Percentiles rank a stretch among this genome's conserved stretches.
phyloP scores from a whole-genome alignment of 2,113 vertebrate genomes.

The Lampris incognitus region DNA sequence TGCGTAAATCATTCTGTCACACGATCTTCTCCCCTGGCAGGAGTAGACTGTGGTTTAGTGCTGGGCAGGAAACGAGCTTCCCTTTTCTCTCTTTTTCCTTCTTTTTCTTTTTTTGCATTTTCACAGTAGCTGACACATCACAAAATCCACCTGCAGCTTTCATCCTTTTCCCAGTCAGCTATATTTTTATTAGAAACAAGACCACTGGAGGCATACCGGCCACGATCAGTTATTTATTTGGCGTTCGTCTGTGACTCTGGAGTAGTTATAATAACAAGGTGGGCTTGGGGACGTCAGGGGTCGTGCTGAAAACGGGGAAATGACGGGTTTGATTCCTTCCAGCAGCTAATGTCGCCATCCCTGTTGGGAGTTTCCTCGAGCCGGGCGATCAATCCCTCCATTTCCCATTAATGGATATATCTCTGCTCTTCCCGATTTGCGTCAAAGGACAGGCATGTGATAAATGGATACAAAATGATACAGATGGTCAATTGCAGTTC shows the following conservation, averaged over 20 bases:
- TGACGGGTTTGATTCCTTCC: background rate
- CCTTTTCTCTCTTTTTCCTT: no score
- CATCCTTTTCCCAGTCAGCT: no score
- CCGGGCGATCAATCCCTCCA: no score
- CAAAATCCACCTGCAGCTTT: background rate
- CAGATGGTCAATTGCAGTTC: background rate
- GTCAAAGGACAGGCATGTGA: constrained; percentile 13
- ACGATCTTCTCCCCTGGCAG: constrained; percentile 7
- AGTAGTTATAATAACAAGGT: no score
- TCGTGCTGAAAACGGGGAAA: background rate
- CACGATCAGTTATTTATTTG: no score
- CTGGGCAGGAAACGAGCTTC: background rate
- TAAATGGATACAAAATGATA: constrained; percentile 1
- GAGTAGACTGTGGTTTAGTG: background rate
- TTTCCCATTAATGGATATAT: no score
- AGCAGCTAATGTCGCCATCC: no score
- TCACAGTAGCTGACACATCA: background rate
- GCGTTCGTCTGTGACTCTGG: no score
- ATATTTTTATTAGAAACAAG: no score
- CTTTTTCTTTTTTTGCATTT: background rate
- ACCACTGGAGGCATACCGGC: no score
- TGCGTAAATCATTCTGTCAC: constrained; percentile 55
- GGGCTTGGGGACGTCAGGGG: no score
- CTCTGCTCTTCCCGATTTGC: no score
- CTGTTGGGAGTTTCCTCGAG: background rate